These are phyloP conservation scores for Phyllostomus discolor DNA, from an alignment of 2,113 vertebrate species.

Conservation along the genomic window DNA sequence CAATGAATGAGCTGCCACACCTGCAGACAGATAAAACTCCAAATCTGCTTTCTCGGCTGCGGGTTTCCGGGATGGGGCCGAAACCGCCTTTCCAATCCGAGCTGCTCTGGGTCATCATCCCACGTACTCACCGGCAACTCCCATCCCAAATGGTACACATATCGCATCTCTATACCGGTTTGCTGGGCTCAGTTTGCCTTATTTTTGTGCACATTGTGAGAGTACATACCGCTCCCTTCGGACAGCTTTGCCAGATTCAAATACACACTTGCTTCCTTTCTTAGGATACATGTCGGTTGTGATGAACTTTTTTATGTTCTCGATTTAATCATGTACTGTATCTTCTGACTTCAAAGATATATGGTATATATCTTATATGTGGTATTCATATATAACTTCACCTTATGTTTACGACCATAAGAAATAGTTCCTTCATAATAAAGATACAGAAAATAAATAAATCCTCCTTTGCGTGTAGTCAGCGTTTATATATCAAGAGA, in stretches of 20 bases:
- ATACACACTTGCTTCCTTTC: neutral
- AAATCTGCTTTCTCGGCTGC: neutral
- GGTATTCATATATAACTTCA: neutral
- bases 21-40: neutral
- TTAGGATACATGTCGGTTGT: neutral
- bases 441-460: neutral
- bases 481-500: neutral
- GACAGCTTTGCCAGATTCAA: constrained; percentile 19
- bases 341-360: neutral
- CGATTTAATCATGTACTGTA: neutral
- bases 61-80: neutral
- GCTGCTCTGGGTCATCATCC: neutral
- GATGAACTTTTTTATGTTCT: neutral
- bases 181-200: neutral
- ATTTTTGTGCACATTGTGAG: neutral
- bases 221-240: neutral
- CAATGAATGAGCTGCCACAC: neutral
- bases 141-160: neutral
- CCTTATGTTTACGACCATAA: neutral
- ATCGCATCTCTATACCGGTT: neutral
- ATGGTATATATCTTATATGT: too few relatives aligned
- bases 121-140: neutral
- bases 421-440: neutral
- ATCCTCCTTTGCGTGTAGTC: constrained; percentile 4
- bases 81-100: neutral